Evolutionary conservation across 2,797 vertebrate genomes (phyloP), one percentile per base, ranked within the genome.

Genomic region (Emys orbicularis): DNA sequence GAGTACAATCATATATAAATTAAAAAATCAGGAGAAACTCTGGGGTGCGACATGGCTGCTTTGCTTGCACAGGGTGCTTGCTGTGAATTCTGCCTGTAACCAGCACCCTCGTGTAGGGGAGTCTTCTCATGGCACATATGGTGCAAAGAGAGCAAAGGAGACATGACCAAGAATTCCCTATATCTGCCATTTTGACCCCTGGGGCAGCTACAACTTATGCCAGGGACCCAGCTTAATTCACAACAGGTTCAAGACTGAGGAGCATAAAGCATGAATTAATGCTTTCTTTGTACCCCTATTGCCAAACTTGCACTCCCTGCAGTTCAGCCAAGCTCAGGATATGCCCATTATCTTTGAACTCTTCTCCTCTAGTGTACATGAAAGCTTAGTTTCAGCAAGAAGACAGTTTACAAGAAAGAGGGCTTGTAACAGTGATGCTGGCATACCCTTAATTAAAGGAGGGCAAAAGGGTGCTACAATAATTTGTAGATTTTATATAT

Each of bases 391-490:
- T 52, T 61, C 37, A 81, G 37, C 5, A 87, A 84, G 84, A 76
- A 37, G 3, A 2, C 50, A 2, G 74, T 54, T 68, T 52, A 68
- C 19, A 6, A 92, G 92, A 41, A 92, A 76, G 6, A 88, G 80
- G 61, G 31, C 83, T 90, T 5, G 0, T 83, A 93, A 93, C 27
- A 50, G 27, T 68, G 54, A 83, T 8, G 21, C 47, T 88, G 29
- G 89, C 29, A 93, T 81, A 89, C 29, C 13, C 84, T 95, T 90
- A 93, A 86, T 61, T 81, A 95, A 54, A 44, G 88, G 85, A 93
- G 84, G 84, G 57, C 90, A 90, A 65, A 59, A 81, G 61, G 34
- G 13, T 5, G 34, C 56, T 68, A 27, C 68, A 95, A 54, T 47
- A 95, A 81, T 86, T 68, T 86, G 18, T 88, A 92, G 81, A 15